Percentiles rank a stretch among this genome's conserved stretches.
These are phyloP conservation scores for Leptinotarsa undecemlineata DNA, from an alignment of 1,140 invertebrate species.

Conservation along the genomic window DNA sequence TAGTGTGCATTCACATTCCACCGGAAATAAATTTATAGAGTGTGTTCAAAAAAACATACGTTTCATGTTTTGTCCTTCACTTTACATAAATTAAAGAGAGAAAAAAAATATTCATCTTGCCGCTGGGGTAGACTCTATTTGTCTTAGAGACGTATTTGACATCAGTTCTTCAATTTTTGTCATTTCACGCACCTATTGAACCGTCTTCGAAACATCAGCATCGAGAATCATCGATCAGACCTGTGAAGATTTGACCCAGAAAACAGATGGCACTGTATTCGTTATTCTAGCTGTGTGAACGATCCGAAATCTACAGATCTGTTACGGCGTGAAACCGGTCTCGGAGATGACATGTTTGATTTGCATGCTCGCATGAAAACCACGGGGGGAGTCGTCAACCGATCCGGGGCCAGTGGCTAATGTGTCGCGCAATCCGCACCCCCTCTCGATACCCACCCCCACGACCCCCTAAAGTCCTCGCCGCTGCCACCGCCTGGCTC, in stretches of 20 bases:
- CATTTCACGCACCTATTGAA: too few species aligned
- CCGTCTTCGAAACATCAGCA: too few species aligned
- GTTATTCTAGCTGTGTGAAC: not conserved
- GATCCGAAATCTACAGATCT: slow-evolving; percentile 18
- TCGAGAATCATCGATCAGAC: too few species aligned
- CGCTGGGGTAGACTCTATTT: too few species aligned
- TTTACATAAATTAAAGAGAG: too few species aligned
- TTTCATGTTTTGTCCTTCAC: too few species aligned
- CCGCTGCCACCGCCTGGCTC: slow-evolving; percentile 16
- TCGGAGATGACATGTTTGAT: slow-evolving; percentile 43
- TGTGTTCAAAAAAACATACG: accelerated
- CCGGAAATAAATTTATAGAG: too few species aligned
- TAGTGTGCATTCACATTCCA: too few species aligned
- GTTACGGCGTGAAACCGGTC: slow-evolving; percentile 28
- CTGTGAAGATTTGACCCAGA: not conserved
- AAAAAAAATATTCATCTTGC: too few species aligned
- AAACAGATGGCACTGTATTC: not conserved
- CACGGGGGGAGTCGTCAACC: slow-evolving; percentile 8
- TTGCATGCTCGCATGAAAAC: slow-evolving; percentile 40
- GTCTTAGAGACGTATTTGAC: too few species aligned
- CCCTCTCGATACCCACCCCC: slow-evolving; percentile 30
- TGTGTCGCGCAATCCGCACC: slow-evolving; percentile 42
- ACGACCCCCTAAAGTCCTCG: not conserved
- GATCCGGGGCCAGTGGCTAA: slow-evolving; percentile 33
- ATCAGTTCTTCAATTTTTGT: too few species aligned